Evolutionary conservation across 2,113 vertebrate species (phyloP).

Genomic region (Amazona vittata): DNA sequence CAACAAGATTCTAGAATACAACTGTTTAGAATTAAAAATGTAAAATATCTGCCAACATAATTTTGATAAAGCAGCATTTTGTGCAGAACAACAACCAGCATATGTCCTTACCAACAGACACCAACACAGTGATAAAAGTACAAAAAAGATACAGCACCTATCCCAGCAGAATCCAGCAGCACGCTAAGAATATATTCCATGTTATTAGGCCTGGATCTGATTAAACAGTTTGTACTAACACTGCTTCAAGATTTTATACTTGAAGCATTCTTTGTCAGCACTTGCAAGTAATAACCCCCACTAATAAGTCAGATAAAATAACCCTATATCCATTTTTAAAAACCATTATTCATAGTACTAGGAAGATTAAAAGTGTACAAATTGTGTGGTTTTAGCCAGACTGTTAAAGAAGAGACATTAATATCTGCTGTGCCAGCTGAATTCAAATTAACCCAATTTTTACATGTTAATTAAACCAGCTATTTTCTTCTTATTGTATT

Average conservation of each 20-base stretch:
- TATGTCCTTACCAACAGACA: neutral
- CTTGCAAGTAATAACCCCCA: neutral
- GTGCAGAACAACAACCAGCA: neutral
- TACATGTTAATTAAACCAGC: conserved; percentile 88
- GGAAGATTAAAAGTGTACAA: conserved; percentile 59
- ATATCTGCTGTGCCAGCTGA: conserved; percentile 80
- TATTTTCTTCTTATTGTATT: conserved; percentile 91
- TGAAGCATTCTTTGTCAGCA: neutral
- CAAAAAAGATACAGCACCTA: neutral
- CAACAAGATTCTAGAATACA: neutral
- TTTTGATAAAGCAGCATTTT: neutral
- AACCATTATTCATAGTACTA: conserved; percentile 50
- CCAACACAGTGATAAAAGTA: neutral
- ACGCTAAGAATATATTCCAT: neutral
- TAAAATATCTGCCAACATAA: neutral
- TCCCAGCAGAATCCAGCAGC: neutral
- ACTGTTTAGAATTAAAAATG: neutral
- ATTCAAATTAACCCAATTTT: conserved; percentile 88
- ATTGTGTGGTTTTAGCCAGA: conserved; percentile 63
- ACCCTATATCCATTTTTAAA: conserved; percentile 47
- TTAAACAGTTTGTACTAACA: neutral
- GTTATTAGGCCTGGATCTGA: neutral
- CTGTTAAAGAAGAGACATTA: conserved; percentile 70
- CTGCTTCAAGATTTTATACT: neutral
- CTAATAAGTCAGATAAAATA: conserved; percentile 59